Evolutionary conservation across 2,113 vertebrate species (phyloP).

Genomic region (Menura novaehollandiae): DNA sequence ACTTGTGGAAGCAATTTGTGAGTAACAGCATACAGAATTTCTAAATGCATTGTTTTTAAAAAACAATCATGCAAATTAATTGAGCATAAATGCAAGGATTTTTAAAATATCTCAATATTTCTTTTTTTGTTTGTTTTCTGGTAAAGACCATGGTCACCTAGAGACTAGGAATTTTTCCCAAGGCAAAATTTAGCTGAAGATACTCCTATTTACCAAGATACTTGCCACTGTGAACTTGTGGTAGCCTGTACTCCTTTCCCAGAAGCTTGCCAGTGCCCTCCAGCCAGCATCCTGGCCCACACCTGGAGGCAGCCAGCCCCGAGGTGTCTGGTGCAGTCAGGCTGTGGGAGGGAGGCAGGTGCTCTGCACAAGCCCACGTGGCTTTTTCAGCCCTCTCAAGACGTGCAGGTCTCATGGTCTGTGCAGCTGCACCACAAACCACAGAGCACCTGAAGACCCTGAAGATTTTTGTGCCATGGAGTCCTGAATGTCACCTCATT

Average conservation of each 20-base stretch:
- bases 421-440: not conserved
- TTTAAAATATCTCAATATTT: not conserved
- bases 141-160: not conserved
- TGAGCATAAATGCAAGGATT: not conserved
- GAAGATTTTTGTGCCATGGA: not conserved
- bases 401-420: not conserved
- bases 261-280: not conserved
- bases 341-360: not conserved
- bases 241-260: not conserved
- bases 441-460: not conserved
- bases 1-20: not conserved
- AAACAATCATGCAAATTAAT: not conserved
- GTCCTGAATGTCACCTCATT: not conserved
- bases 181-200: not conserved
- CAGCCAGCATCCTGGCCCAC: not conserved
- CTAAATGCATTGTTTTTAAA: not conserved
- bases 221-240: not conserved
- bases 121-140: not conserved
- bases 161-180: not conserved
- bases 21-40: not conserved
- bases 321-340: rapidly evolving
- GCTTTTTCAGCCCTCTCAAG: not conserved
- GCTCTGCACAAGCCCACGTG: rapidly evolving
- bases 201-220: not conserved
- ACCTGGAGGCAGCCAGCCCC: not conserved